Percentiles rank a stretch among this genome's conserved stretches.
Conservation (phyloP, 2,113 vertebrate genomes). For the Thomomys bottae region DNA sequence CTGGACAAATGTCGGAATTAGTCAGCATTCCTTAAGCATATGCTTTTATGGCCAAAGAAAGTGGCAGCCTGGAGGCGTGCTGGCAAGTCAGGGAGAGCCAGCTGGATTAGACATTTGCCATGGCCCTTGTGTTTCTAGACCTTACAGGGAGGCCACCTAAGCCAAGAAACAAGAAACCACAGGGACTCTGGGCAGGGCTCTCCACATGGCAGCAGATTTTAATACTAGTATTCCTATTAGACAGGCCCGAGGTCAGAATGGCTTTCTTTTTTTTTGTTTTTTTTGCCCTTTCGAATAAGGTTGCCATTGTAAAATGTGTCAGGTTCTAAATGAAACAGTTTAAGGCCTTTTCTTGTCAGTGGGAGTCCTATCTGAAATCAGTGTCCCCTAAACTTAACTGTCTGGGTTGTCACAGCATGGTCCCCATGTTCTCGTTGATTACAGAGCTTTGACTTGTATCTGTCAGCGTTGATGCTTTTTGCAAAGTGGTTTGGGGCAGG, state of each 20-base stretch:
- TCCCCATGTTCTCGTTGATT: not conserved
- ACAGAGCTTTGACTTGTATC: not conserved
- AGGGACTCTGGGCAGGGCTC: not conserved
- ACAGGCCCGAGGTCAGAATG: not conserved
- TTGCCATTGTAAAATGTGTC: not conserved
- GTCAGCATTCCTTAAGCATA: constrained; percentile 41
- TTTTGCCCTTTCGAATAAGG: not conserved
- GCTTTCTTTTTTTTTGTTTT: not conserved
- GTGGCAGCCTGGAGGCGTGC: constrained; percentile 29
- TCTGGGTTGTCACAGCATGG: not conserved
- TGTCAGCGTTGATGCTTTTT: not conserved
- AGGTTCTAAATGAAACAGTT: not conserved
- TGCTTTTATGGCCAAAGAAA: not conserved
- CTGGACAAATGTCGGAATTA: constrained; percentile 8
- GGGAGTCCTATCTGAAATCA: not conserved
- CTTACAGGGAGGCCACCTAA: not conserved
- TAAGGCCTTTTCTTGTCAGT: not conserved
- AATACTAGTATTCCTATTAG: not conserved
- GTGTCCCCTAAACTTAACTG: not conserved
- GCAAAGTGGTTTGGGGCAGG: not conserved
- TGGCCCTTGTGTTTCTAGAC: not conserved
- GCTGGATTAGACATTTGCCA: not conserved
- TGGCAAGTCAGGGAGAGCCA: not conserved
- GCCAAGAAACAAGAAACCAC: not conserved
- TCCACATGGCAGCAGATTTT: not conserved